Base-by-base conservation (phyloP, 2,888 invertebrate genomes). In the Oegoconia quadripuncta region DNA sequence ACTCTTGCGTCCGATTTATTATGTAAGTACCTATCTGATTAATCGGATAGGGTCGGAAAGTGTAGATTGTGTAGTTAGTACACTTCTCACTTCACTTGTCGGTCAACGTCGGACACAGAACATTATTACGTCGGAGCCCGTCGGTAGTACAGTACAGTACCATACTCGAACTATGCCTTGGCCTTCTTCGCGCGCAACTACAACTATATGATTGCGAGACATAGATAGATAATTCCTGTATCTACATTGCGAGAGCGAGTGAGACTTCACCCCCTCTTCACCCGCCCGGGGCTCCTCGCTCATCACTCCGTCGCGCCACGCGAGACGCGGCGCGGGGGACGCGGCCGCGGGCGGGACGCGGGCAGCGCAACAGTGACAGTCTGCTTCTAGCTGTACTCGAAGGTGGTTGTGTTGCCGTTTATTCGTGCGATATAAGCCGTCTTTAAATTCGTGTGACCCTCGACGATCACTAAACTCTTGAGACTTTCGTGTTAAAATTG, bases 371-470 rank as follows among this genome's bases (percentile, higher is more conserved):
- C 41, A 36, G 34, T 32, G 35, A 31, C 73, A 82, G 84, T 86
- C 79, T 73, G 65, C 70, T 66, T 66, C 71, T 69, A 70, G 64
- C 62, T 59, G 58, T 57, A 52, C 46, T 46, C 36, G 63, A 43
- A 60, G 48, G 61, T 50, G 66, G 61, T 52, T 44, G 72, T 62
- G 50, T 61, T 39, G 59, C 52, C 51, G 59, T 42, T 57, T 47
- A 31, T 48, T 29, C 41, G 48, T 45, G 52, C 50, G 54, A 53
- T 62, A 66, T 62, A 57, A 65, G 60, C 74, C 76, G 80, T 81
- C 72, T 81, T 74, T 71, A 59, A 71, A 79, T 76, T 80, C 82
- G 83, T 74, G 69, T 72, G 60, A 68, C 55, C 59, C 61, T 58
- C 51, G 52, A 46, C 46, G 51, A n/a, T n/a, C n/a, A n/a, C n/a